Evolutionary conservation across 2,888 invertebrate genomes (phyloP), one percentile per base, ranked within the genome.

Genomic region (Notodonta ziczac): DNA sequence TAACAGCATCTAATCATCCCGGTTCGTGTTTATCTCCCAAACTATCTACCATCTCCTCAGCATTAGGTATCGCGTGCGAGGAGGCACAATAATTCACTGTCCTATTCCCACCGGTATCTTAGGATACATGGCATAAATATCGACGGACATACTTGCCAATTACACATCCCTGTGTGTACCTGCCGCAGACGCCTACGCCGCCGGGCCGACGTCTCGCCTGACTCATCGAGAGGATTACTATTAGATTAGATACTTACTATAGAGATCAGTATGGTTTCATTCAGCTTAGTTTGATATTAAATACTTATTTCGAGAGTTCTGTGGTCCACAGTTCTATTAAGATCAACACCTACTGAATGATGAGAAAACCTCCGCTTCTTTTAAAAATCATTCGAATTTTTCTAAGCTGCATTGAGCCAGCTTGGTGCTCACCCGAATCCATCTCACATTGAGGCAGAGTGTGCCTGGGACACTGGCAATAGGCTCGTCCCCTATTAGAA

Each of bases 111-210:
- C 50, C 44, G 65, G 70, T 76, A 76, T 72, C 72, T 56, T 14
- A 51, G 44, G 54, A 10, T 35, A 63, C 74, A 76, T 76, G 76
- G 64, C 72, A 75, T 75, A 74, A 74, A 75, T 76, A 76, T 70
- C 67, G 50, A 55, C 62, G 66, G 69, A 75, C 76, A 76, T 61
- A 66, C 61, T 59, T 59, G 74, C 76, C 74, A 76, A 75, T 75
- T 76, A 75, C 71, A 74, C 65, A 66, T 67, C 66, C 67, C 66
- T 64, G 54, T 62, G 67, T 66, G 67, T 68, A 16, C 50, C 50
- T 16, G 50, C 16, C 16, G 8, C 9, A 7, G n/a, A 24, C 52
- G 52, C 52, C 52, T 35, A 52, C 51, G 50, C 12, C 50, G 50
- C 50, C n/a, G n/a, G 3, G 5, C 46, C 46, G 16, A 3, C 16